Conservation (phyloP, 2,888 invertebrate species). For the Himalopsyche kuldschensis region DNA sequence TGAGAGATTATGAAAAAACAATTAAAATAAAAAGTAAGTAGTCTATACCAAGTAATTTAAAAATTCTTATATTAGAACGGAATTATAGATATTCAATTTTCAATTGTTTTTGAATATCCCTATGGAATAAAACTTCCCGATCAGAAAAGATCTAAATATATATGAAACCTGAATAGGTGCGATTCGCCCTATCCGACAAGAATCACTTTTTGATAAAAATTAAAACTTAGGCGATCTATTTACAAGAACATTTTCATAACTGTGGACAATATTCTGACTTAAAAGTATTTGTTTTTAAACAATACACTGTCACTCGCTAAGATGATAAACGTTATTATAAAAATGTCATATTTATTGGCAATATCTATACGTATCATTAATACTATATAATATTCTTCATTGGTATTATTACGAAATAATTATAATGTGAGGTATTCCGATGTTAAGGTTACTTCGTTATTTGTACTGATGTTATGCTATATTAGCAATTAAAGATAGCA, state of each 20-base stretch:
- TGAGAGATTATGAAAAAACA: too few species aligned
- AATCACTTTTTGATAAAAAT: neutral
- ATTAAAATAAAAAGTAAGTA: too few species aligned
- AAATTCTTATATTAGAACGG: neutral
- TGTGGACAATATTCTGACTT: neutral
- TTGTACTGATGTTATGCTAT: slow-evolving; percentile 38
- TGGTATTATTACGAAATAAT: slow-evolving; percentile 21
- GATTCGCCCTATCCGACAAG: neutral
- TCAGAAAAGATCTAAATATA: neutral
- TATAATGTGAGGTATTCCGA: slow-evolving; percentile 34
- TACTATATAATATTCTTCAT: slow-evolving; percentile 1
- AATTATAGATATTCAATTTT: neutral
- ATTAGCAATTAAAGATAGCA: slow-evolving; percentile 31
- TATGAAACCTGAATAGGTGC: neutral
- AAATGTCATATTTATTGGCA: slow-evolving; percentile 5
- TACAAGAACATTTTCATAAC: neutral
- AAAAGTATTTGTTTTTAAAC: neutral
- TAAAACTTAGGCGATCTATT: neutral
- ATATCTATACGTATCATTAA: neutral
- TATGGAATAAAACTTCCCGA: neutral
- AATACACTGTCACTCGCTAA: neutral
- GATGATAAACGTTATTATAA: neutral
- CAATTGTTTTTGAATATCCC: neutral
- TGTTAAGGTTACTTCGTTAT: slow-evolving; percentile 35
- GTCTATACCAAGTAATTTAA: neutral